These are phyloP conservation scores for Galendromus occidentalis DNA, from an alignment of 1,140 invertebrate species.

Conservation along the genomic window DNA sequence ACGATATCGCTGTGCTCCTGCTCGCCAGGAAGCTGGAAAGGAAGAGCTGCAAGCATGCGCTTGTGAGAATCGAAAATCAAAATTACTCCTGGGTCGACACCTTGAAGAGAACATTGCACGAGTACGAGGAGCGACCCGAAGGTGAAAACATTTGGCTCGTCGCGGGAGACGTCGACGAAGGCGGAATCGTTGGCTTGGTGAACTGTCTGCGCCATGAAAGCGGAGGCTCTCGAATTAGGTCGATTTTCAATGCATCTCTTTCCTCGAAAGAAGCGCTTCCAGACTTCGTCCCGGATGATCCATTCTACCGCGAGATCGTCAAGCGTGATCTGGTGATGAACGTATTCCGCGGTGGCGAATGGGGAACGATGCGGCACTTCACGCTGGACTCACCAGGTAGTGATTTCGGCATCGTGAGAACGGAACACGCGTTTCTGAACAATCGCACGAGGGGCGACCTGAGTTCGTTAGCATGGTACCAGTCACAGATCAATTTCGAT, in stretches of 20 bases:
- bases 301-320: slow-evolving; percentile 22
- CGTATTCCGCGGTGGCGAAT: slow-evolving; percentile 12
- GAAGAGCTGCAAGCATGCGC: neutral
- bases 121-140: slow-evolving; percentile 8
- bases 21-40: neutral
- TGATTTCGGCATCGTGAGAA: slow-evolving; percentile 18
- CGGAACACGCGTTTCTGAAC: slow-evolving; percentile 17
- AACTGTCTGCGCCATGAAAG: slow-evolving; percentile 69
- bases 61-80: neutral
- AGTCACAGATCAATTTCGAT: slow-evolving; percentile 34
- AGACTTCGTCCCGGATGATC: slow-evolving; percentile 13
- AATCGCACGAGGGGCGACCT: slow-evolving; percentile 18
- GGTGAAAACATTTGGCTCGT: slow-evolving; percentile 20
- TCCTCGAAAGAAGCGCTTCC: neutral
- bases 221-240: slow-evolving; percentile 49
- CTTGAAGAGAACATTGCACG: neutral
- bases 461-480: slow-evolving; percentile 28
- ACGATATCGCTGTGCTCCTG: neutral
- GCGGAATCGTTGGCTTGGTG: slow-evolving; percentile 60
- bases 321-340: slow-evolving; percentile 23
- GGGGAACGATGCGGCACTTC: slow-evolving; percentile 24
- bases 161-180: slow-evolving; percentile 25
- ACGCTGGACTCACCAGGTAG: slow-evolving; percentile 22
- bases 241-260: slow-evolving; percentile 14
- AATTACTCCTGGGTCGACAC: neutral